A percentile compares a stretch with the other conserved stretches of the same genome.
Evolutionary conservation across 2,888 invertebrate genomes (phyloP).

Genomic region (Halictus ligatus): DNA sequence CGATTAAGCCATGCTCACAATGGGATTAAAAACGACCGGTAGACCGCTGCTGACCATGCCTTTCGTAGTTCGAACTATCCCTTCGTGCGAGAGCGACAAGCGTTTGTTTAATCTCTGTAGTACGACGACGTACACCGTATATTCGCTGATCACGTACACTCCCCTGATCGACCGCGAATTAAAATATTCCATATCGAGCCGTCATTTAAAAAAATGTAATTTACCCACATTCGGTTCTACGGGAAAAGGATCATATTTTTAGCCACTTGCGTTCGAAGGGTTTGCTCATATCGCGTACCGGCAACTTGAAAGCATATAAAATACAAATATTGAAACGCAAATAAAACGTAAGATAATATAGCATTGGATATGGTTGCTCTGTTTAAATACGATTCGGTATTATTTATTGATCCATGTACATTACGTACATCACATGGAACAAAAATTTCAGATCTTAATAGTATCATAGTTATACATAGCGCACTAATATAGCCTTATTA

Average conservation of each 20-base stretch:
- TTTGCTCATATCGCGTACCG: no score
- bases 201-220: background rate
- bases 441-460: no score
- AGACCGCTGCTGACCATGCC: conserved; percentile 83
- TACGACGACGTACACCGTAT: conserved; percentile 20
- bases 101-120: conserved; percentile 61
- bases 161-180: background rate
- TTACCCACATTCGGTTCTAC: background rate
- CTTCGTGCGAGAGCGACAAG: conserved; percentile 59
- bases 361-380: no score
- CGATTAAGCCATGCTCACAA: conserved; percentile 83
- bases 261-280: background rate
- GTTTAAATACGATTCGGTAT: no score
- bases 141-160: conserved; percentile 5
- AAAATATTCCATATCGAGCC: background rate
- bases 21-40: conserved; percentile 83
- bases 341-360: no score
- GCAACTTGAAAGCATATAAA: no score
- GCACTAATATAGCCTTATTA: no score
- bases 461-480: no score
- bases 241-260: background rate
- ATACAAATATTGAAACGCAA: no score
- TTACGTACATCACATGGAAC: no score
- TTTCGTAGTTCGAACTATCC: conserved; percentile 75
- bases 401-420: no score